A percentile compares a stretch with the other conserved stretches of the same genome.
Evolutionary conservation across 37 sponge, comb jelly and placozoan species (phyloP).

Genomic region (Ianthella basta): DNA sequence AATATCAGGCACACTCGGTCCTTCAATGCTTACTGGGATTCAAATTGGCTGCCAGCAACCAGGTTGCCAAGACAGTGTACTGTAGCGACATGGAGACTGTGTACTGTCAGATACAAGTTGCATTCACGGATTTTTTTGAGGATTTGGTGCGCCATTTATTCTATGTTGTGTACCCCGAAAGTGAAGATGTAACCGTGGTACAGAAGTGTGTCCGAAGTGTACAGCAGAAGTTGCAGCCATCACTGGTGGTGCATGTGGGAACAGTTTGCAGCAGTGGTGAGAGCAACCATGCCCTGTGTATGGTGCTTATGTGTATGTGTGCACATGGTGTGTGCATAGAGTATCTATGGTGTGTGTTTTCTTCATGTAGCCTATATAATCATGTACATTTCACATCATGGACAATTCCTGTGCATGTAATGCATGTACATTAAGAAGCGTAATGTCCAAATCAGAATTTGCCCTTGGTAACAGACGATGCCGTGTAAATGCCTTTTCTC

Average conservation of each 20-base stretch:
- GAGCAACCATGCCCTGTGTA: not conserved
- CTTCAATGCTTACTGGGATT: not conserved
- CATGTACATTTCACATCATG: no score
- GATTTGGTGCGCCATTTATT: not conserved
- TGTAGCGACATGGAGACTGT: not conserved
- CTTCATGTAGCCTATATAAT: no score
- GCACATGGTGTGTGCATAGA: no score
- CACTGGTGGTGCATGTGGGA: constrained; percentile 3
- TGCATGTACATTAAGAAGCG: no score
- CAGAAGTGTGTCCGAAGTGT: not conserved
- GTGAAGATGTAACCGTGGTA: not conserved
- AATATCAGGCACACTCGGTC: not conserved
- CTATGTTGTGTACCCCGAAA: not conserved
- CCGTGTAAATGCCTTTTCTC: no score
- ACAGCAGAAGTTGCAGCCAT: not conserved
- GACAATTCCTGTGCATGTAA: no score
- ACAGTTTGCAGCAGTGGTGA: not conserved
- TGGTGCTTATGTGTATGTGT: no score
- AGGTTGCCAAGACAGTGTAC: not conserved
- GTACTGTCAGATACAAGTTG: not conserved
- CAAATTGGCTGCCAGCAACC: not conserved
- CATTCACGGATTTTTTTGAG: not conserved
- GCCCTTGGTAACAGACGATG: no score
- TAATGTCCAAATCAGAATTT: no score
- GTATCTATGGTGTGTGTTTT: no score